Base-by-base conservation (phyloP, 2,113 vertebrate species). In the Pantherophis guttatus region DNA sequence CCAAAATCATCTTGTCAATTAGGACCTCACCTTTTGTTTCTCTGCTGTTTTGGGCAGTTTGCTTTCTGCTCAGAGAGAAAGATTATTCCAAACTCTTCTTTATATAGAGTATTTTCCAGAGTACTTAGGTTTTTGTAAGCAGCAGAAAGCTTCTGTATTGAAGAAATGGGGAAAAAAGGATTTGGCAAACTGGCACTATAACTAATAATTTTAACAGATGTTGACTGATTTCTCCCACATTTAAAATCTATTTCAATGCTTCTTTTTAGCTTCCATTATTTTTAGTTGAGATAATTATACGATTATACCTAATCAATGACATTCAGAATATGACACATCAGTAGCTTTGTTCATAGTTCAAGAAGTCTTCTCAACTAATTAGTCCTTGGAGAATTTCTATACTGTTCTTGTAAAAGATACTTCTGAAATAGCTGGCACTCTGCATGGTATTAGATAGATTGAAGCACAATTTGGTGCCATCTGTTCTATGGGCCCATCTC, bases 271-370 rank as follows among this genome's bases (percentile, higher is more conserved):
- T 95, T 96, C 95, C 95, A 95, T 97, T 97, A 97, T 97, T 97
- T 97, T 97, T 95, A 97, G 94, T 97, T 94, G 94, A 96, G 97
- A 95, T 97, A 97, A 97, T 96, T 97, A 97, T 94, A 96, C 95
- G 97, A 97, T 97, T 97, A 95, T 94, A 96, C 94, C 95, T 95
- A 97, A 97, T 97, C 96, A 96, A 92, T 95, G 96, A 94, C 95
- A 94, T 96, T 97, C 96, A 96, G 58, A 93, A 89, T 90, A 96
- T 94, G 59, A 93, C 92, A 52, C 95, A 95, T 97, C 96, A 91
- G 93, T 88, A 91, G 92, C 92, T 97, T 97, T 97, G 95, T 97
- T 96, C 52, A 1, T 85, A 89, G 93, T 95, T 93, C 91, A 95
- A 90, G 90, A 90, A 93, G 95, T 93, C 91, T 94, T 93, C 92